These are phyloP conservation scores for Asbolus verrucosus DNA, from an alignment of 1,140 invertebrate genomes.

Conservation along the genomic window DNA sequence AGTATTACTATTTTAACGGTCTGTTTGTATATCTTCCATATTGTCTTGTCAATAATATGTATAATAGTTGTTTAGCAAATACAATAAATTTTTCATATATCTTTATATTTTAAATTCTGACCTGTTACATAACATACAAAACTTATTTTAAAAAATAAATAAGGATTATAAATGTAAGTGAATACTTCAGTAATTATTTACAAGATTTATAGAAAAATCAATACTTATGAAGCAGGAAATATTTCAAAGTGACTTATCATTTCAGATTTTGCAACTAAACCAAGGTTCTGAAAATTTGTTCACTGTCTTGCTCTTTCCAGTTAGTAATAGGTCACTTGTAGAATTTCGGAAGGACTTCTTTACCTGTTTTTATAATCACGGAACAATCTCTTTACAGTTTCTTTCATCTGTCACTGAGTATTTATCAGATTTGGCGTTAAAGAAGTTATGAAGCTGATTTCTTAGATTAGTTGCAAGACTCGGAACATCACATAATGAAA, in stretches of 20 bases:
- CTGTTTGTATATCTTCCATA: slow-evolving; percentile 56
- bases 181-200: slow-evolving; percentile 20
- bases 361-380: background rate
- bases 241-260: background rate
- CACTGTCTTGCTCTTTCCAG: background rate
- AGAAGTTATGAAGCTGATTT: background rate
- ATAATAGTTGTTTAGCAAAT: slow-evolving; percentile 53
- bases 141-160: slow-evolving; percentile 31
- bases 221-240: slow-evolving; percentile 18
- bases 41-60: slow-evolving; percentile 56
- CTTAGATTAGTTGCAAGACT: slow-evolving; percentile 26
- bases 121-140: slow-evolving; percentile 30
- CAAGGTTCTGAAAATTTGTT: background rate
- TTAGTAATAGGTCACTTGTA: background rate
- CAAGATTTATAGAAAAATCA: slow-evolving; percentile 32
- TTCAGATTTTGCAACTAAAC: slow-evolving; percentile 26
- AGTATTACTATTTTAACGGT: slow-evolving; percentile 53
- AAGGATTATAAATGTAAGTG: slow-evolving; percentile 4
- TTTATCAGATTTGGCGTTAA: background rate
- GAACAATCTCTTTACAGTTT: slow-evolving; percentile 19
- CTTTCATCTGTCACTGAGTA: slow-evolving; percentile 17
- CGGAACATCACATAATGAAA: background rate
- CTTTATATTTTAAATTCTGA: slow-evolving; percentile 20
- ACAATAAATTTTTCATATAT: slow-evolving; percentile 52
- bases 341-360: slow-evolving; percentile 6